These are phyloP conservation scores for Plecotus auritus DNA, from an alignment of 2,113 vertebrate genomes.

Conservation along the genomic window DNA sequence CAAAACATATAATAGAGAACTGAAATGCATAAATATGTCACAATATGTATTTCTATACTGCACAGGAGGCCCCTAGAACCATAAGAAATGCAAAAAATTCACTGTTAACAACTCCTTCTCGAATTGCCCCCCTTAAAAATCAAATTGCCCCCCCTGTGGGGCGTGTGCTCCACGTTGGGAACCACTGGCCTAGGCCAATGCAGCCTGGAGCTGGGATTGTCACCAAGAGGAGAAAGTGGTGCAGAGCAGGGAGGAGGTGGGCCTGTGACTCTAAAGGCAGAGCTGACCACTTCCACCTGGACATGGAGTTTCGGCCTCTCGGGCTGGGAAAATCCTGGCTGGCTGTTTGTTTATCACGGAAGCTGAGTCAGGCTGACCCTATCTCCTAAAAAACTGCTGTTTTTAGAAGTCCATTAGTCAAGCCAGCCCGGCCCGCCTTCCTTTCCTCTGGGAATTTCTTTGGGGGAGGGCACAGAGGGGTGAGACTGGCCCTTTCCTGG, in stretches of 20 bases:
- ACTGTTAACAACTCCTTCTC: too few species aligned
- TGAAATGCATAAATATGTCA: too few species aligned
- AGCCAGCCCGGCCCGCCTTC: not conserved
- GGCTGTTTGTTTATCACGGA: constrained; percentile 59
- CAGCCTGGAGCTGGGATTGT: not conserved
- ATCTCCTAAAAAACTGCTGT: constrained; percentile 42
- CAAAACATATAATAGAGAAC: too few species aligned
- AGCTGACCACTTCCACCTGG: not conserved
- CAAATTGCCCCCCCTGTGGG: too few species aligned
- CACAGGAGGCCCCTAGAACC: too few species aligned
- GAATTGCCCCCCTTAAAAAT: too few species aligned
- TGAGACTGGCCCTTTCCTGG: not conserved
- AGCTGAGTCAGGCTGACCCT: constrained; percentile 62
- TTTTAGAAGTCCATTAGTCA: constrained; percentile 52
- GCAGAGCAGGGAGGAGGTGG: not conserved
- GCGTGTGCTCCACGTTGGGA: too few species aligned
- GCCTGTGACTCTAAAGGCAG: not conserved
- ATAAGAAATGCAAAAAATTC: too few species aligned
- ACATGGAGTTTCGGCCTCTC: not conserved
- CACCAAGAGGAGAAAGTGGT: rapidly evolving
- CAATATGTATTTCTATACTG: too few species aligned
- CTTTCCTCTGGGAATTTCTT: constrained; percentile 63
- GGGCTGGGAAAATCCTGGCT: constrained; percentile 66
- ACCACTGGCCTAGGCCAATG: not conserved
- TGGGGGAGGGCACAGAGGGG: not conserved